A percentile compares a stretch with the other conserved stretches of the same genome.
phyloP scores from a whole-genome alignment of 2,888 invertebrate species.

The Polydrusus tereticollis region DNA sequence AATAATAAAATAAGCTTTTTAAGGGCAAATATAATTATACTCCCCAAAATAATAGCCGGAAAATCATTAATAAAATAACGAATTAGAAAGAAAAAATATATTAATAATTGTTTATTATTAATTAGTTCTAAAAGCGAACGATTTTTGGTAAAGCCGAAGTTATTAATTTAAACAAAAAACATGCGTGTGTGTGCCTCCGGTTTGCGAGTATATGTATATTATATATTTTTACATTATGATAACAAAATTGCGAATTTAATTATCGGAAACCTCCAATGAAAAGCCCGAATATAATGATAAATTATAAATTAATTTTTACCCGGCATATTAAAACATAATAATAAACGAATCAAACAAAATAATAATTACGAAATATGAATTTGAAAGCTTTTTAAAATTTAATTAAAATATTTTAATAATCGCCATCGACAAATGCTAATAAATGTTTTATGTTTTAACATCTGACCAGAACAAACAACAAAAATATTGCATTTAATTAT shows the following conservation, averaged over 20 bases:
- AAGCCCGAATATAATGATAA: slow-evolving; percentile 45
- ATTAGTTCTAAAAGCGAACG: slow-evolving; percentile 42
- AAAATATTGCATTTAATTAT: slow-evolving; percentile 41
- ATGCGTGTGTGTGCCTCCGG: too few relatives aligned
- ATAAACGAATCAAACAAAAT: slow-evolving; percentile 50
- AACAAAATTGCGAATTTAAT: slow-evolving; percentile 47
- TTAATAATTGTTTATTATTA: slow-evolving; percentile 40
- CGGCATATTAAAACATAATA: slow-evolving; percentile 48
- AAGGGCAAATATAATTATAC: too few relatives aligned
- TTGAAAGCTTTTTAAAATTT: slow-evolving; percentile 47
- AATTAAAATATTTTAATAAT: slow-evolving; percentile 50
- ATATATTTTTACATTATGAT: slow-evolving; percentile 40
- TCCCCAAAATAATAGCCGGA: neutral
- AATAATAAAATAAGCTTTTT: too few relatives aligned
- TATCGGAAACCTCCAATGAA: slow-evolving; percentile 42
- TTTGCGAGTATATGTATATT: too few relatives aligned
- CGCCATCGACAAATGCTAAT: slow-evolving; percentile 46
- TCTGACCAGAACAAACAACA: slow-evolving; percentile 37
- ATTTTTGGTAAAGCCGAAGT: slow-evolving; percentile 36
- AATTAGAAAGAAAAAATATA: slow-evolving; percentile 24
- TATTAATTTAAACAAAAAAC: slow-evolving; percentile 43
- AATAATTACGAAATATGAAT: slow-evolving; percentile 40
- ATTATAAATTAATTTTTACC: slow-evolving; percentile 50
- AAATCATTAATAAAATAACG: slow-evolving; percentile 30
- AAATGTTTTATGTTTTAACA: slow-evolving; percentile 46